These are phyloP conservation scores for Drosophila neonasuta DNA, from an alignment of 2,888 invertebrate genomes.

Conservation along the genomic window DNA sequence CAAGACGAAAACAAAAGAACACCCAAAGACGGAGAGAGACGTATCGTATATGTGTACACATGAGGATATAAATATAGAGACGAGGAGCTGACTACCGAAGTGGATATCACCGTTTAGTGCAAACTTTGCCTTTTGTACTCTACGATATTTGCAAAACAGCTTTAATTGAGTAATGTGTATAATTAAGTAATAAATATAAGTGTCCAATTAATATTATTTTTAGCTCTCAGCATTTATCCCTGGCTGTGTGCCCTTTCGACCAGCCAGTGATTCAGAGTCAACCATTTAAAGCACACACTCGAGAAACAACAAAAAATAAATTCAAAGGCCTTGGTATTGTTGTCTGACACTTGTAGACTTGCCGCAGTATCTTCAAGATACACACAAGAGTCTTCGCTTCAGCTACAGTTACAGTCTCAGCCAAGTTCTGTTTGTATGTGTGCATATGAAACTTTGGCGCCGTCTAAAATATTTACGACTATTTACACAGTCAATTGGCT, in stretches of 20 bases:
- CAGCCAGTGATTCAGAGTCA: slow-evolving; percentile 5
- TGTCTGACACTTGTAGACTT: slow-evolving; percentile 60
- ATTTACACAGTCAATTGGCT: slow-evolving; percentile 68
- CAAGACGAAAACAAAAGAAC: slow-evolving; percentile 21
- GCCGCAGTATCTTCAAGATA: slow-evolving; percentile 47
- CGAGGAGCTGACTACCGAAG: background rate
- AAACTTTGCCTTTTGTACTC: background rate
- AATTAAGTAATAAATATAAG: too few species aligned
- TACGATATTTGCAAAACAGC: background rate
- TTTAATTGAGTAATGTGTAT: background rate
- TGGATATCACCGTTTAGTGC: background rate
- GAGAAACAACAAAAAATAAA: slow-evolving; percentile 16
- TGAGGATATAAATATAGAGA: background rate
- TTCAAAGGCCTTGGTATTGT: slow-evolving; percentile 39
- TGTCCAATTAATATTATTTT: background rate
- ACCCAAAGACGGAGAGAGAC: slow-evolving; percentile 2
- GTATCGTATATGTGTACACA: background rate
- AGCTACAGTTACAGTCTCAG: slow-evolving; percentile 9
- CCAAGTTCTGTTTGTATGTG: background rate
- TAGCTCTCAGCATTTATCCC: background rate
- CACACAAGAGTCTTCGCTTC: slow-evolving; percentile 26
- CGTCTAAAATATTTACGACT: slow-evolving; percentile 66
- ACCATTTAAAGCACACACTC: slow-evolving; percentile 27
- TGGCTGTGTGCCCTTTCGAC: slow-evolving; percentile 2
- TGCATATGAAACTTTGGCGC: slow-evolving; percentile 51